These are phyloP conservation scores for Cephalopterus ornatus DNA, from an alignment of 2,113 vertebrate genomes.

Conservation along the genomic window DNA sequence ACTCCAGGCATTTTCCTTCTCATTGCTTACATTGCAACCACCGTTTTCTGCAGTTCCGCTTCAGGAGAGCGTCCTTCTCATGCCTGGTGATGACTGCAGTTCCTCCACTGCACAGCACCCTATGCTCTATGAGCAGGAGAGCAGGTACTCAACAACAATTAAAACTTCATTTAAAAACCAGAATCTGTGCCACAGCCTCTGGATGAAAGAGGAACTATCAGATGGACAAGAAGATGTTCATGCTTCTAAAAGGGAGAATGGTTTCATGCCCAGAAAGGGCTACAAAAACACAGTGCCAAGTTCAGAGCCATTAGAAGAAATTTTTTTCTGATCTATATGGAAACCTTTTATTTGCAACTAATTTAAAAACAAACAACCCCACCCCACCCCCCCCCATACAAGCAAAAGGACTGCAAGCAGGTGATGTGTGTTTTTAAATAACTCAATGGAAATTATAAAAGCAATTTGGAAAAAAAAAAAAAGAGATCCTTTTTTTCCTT, in stretches of 20 bases:
- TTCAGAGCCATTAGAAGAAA: not conserved
- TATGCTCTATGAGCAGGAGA: not conserved
- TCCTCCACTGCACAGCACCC: not conserved
- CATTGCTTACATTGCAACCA: not conserved
- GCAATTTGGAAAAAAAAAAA: not conserved
- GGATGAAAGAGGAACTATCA: not conserved
- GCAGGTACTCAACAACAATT: not conserved
- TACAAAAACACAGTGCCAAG: not conserved
- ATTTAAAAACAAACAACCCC: not conserved
- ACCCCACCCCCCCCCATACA: not conserved
- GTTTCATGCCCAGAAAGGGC: not conserved
- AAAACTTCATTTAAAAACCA: not conserved
- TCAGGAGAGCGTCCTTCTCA: not conserved
- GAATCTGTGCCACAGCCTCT: not conserved
- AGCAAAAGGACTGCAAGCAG: not conserved
- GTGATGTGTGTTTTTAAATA: not conserved
- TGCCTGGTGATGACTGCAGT: not conserved
- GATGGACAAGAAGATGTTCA: not conserved
- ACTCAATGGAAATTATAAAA: not conserved
- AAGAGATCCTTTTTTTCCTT: not conserved
- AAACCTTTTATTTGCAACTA: not conserved
- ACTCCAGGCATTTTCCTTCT: not conserved
- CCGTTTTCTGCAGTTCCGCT: not conserved
- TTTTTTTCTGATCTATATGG: not conserved
- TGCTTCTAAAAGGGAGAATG: not conserved